Conservation (phyloP, 2,113 vertebrate genomes). For the Paracanthobrama guichenoti region DNA sequence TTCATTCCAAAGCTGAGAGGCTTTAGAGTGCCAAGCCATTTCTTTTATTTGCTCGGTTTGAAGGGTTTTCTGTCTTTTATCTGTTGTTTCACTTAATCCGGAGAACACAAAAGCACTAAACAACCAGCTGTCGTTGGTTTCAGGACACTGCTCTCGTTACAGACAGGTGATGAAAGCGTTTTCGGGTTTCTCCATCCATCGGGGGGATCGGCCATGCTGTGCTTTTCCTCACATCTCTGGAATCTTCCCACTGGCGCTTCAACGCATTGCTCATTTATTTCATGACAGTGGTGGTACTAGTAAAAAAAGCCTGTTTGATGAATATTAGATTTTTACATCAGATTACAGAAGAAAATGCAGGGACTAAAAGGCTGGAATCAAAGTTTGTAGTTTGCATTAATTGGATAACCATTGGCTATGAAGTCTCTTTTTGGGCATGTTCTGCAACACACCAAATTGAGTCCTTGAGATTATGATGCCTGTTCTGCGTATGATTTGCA, state of each 20-base stretch:
- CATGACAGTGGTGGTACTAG: background rate
- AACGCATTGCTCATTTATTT: constrained; percentile 9
- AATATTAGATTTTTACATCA: constrained; percentile 5
- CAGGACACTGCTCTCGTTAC: background rate
- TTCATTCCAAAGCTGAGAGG: background rate
- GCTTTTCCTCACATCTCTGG: background rate
- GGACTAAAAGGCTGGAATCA: background rate
- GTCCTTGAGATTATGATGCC: background rate
- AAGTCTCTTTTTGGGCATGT: background rate
- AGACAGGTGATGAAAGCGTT: constrained; percentile 25
- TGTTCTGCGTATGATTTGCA: background rate
- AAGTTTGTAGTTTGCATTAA: background rate
- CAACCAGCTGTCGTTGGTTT: constrained; percentile 15
- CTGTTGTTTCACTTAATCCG: constrained; percentile 1
- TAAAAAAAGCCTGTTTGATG: constrained; percentile 1
- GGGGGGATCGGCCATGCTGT: background rate
- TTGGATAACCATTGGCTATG: background rate
- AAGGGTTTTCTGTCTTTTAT: constrained; percentile 10
- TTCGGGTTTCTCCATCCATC: constrained; percentile 1
- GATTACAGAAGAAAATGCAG: background rate
- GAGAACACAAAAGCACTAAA: constrained; percentile 36
- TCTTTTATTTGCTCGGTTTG: background rate
- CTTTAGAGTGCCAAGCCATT: background rate
- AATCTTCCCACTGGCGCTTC: background rate
- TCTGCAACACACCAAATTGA: background rate